phyloP scores from a whole-genome alignment of 2,888 invertebrate species.

The Timema cristinae region DNA sequence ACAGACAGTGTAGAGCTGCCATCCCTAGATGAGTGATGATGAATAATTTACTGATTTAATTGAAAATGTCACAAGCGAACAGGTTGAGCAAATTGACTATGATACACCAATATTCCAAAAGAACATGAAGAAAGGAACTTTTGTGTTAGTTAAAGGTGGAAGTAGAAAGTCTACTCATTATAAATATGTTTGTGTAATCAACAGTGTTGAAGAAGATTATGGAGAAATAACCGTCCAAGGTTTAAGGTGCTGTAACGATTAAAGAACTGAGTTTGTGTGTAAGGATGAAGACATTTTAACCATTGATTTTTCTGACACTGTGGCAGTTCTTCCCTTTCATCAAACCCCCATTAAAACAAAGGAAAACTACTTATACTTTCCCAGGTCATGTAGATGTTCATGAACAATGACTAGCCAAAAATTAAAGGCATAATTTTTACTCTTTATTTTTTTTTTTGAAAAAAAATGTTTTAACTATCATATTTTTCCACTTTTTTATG shows the following conservation, averaged over 20 bases:
- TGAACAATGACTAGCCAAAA: not conserved
- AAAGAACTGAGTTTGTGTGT: not conserved
- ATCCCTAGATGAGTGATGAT: not conserved
- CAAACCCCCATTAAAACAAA: not conserved
- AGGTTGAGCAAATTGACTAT: not conserved
- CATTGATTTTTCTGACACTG: not conserved
- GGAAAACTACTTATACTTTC: constrained; percentile 6
- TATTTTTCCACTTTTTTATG: no score
- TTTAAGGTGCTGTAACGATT: not conserved
- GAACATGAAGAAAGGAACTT: not conserved
- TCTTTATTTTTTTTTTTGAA: not conserved
- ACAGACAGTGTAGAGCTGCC: not conserved
- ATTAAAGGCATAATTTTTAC: not conserved
- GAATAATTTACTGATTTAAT: not conserved
- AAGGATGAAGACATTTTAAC: not conserved
- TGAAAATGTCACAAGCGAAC: constrained; percentile 1
- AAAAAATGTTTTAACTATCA: not conserved
- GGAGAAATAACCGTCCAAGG: constrained; percentile 1
- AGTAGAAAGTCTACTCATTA: not conserved
- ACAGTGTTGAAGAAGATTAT: not conserved
- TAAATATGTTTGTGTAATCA: no score
- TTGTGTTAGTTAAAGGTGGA: constrained; percentile 6
- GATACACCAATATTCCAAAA: constrained; percentile 11
- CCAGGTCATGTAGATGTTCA: not conserved
- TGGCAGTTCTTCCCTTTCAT: not conserved